phyloP scores from a whole-genome alignment of 1,140 invertebrate species.

The Drosophila subpulchrella region DNA sequence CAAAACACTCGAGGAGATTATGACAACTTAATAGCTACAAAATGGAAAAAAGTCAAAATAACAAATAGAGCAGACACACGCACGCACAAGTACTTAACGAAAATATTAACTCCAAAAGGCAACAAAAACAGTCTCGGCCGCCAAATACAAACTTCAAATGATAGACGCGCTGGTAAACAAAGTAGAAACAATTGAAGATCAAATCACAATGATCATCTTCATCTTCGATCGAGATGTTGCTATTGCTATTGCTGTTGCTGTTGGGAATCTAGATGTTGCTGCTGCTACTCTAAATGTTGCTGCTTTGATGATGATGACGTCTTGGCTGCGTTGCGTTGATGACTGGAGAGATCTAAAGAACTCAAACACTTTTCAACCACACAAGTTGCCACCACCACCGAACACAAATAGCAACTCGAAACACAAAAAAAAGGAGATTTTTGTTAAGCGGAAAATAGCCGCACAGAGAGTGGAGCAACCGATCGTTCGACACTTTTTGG shows the following conservation, averaged over 20 bases:
- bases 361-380: conserved; percentile 78
- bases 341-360: conserved; percentile 82
- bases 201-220: conserved; percentile 58
- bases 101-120: conserved; percentile 60
- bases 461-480: conserved; percentile 64
- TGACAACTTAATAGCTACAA: conserved; percentile 79
- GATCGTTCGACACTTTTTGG: conserved; percentile 76
- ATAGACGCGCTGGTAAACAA: conserved; percentile 73
- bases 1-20: conserved; percentile 62
- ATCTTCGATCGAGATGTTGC: conserved; percentile 37
- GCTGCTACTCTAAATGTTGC: conserved; percentile 40
- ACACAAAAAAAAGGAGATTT: conserved; percentile 52
- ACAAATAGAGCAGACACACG: conserved; percentile 75
- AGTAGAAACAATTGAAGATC: conserved; percentile 77
- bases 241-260: conserved; percentile 4
- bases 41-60: conserved; percentile 55
- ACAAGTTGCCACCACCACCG: conserved; percentile 56
- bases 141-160: conserved; percentile 64
- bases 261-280: conserved; percentile 37
- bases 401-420: conserved; percentile 18
- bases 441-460: conserved; percentile 82
- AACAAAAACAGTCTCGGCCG: conserved; percentile 40
- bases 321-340: conserved; percentile 60
- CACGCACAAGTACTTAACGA: conserved; percentile 49
- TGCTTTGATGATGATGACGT: conserved; percentile 61